These are phyloP conservation scores for Sebastes vulpes DNA, from an alignment of 2,797 vertebrate genomes.

Conservation along the genomic window DNA sequence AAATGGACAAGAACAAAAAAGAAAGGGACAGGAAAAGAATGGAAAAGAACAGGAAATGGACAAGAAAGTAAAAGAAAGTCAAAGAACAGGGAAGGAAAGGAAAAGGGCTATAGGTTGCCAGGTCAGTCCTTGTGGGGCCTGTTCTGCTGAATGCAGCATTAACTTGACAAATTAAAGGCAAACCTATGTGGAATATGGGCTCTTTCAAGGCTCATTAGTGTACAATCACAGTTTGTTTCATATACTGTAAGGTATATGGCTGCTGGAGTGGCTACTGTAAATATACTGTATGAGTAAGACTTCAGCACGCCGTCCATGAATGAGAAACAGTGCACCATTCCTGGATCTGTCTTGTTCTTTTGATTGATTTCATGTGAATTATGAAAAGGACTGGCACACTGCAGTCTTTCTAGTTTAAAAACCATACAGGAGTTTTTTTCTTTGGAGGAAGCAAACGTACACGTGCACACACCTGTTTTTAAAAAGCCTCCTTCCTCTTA, in stretches of 20 bases:
- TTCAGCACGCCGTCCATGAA: slow-evolving; percentile 1
- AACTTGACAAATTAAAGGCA: slow-evolving; percentile 64
- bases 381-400: background rate
- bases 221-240: slow-evolving; percentile 42
- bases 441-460: slow-evolving; percentile 14
- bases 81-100: background rate
- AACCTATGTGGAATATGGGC: slow-evolving; percentile 31
- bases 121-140: slow-evolving; percentile 19
- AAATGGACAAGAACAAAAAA: background rate
- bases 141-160: slow-evolving; percentile 50
- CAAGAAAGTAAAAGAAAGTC: background rate
- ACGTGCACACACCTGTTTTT: slow-evolving; percentile 56
- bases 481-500: slow-evolving; percentile 32
- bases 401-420: slow-evolving; percentile 3
- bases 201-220: slow-evolving; percentile 62
- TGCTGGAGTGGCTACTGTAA: slow-evolving; percentile 27
- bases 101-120: background rate
- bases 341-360: slow-evolving; percentile 2
- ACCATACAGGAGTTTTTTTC: background rate
- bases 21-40: too few species aligned
- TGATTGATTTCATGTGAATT: slow-evolving; percentile 30
- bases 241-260: slow-evolving; percentile 11
- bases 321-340: slow-evolving; percentile 5
- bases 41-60: background rate
- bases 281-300: slow-evolving; percentile 40